Conservation (phyloP, 2,888 invertebrate species). For the Bugulina stolonifera region DNA sequence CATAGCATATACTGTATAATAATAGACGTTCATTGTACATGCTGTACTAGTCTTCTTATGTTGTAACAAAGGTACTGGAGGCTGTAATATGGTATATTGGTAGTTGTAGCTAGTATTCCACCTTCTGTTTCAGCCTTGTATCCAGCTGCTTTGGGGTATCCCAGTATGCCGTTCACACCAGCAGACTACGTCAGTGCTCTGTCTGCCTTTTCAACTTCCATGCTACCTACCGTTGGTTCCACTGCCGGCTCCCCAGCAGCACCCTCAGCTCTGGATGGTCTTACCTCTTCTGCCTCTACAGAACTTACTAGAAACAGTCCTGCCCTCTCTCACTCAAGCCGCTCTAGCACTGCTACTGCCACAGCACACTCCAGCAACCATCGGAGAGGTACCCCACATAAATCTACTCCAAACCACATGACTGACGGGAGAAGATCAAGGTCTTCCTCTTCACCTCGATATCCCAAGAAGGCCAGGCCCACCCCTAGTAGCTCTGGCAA, state of each 20-base stretch:
- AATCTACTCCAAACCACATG: neutral
- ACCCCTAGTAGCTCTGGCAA: too few species aligned
- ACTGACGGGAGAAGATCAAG: neutral
- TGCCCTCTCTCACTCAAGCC: neutral
- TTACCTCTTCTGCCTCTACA: neutral
- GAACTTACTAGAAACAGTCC: neutral
- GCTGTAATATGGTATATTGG: neutral
- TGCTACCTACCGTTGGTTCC: too few species aligned
- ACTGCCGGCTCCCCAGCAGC: neutral
- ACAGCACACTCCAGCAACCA: neutral
- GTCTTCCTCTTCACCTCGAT: neutral
- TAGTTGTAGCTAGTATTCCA: neutral
- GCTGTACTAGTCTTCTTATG: too few species aligned
- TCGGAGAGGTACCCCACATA: neutral
- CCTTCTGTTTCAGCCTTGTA: neutral
- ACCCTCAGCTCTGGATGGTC: neutral
- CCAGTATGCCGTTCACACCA: neutral
- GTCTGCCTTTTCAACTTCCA: neutral
- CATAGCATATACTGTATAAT: too few species aligned
- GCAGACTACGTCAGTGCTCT: constrained; percentile 8
- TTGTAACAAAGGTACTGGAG: too few species aligned
- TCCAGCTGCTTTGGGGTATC: neutral
- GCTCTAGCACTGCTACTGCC: constrained; percentile 4
- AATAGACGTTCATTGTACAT: too few species aligned
- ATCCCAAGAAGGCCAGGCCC: neutral